phyloP scores from a whole-genome alignment of 2,888 invertebrate species.

The Apotomis capreana region DNA sequence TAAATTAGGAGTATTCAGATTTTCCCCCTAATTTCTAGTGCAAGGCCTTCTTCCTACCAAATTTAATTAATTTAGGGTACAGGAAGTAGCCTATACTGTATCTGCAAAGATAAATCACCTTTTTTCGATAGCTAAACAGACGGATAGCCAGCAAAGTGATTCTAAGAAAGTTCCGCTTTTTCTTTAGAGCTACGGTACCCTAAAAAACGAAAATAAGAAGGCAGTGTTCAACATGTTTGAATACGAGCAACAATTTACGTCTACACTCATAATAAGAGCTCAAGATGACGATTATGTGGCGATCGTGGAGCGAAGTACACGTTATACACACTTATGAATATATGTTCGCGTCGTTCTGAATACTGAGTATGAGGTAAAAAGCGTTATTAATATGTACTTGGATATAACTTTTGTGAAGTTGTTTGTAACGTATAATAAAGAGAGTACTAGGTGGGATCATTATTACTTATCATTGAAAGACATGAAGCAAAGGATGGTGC shows the following conservation, averaged over 20 bases:
- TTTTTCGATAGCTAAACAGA: too few species aligned
- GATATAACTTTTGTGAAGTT: neutral
- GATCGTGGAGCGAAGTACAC: slow-evolving; percentile 14
- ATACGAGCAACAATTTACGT: slow-evolving; percentile 53
- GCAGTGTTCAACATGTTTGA: slow-evolving; percentile 52
- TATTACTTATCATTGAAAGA: too few species aligned
- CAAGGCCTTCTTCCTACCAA: too few species aligned
- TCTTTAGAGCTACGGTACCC: slow-evolving; percentile 43
- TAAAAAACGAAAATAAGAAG: slow-evolving; percentile 54
- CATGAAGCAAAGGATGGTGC: too few species aligned
- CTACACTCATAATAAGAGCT: slow-evolving; percentile 38
- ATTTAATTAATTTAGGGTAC: too few species aligned
- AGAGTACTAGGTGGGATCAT: too few species aligned
- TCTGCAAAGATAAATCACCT: too few species aligned
- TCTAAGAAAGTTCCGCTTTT: too few species aligned
- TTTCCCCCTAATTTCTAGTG: too few species aligned
- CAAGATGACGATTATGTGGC: slow-evolving; percentile 25
- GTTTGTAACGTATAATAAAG: neutral
- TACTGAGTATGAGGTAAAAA: neutral
- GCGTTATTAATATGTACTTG: neutral
- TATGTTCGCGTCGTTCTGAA: slow-evolving; percentile 16
- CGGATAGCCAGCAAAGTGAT: too few species aligned
- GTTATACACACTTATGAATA: slow-evolving; percentile 11
- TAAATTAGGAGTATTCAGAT: too few species aligned
- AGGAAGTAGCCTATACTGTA: too few species aligned